These are phyloP conservation scores for Virgularia gustaviana DNA, from an alignment of 92 coral and sea anemone species.

Conservation along the genomic window DNA sequence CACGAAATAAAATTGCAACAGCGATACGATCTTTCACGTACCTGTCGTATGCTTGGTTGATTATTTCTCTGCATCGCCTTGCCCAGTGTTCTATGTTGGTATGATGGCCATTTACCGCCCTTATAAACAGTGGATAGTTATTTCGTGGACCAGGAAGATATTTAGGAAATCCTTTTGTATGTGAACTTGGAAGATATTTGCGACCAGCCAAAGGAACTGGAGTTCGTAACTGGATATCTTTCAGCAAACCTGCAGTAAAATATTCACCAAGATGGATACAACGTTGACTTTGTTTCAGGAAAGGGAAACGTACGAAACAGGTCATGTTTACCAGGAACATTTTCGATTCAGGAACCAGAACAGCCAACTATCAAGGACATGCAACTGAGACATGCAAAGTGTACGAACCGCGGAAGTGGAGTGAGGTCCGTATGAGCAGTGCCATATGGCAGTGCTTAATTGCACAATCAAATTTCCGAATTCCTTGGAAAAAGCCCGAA, in stretches of 20 bases:
- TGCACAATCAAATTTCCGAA: too few species aligned
- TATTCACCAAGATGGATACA: background rate
- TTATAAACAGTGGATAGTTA: constrained; percentile 31
- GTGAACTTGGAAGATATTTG: constrained; percentile 47
- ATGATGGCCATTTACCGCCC: constrained; percentile 21
- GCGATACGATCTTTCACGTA: constrained; percentile 7
- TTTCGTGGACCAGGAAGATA: constrained; percentile 44
- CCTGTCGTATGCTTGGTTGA: constrained; percentile 31
- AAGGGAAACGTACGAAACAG: too few species aligned
- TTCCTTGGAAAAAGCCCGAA: too few species aligned
- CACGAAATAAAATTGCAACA: constrained; percentile 55
- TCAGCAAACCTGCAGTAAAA: background rate
- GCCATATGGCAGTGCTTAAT: too few species aligned
- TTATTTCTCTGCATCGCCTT: constrained; percentile 32
- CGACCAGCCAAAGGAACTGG: constrained; percentile 47
- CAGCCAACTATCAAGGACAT: too few species aligned
- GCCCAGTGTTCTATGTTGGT: constrained; percentile 50
- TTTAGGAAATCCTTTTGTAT: constrained; percentile 51
- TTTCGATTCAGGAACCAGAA: too few species aligned
- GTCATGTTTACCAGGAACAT: too few species aligned
- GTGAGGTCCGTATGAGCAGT: too few species aligned
- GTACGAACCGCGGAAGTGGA: too few species aligned
- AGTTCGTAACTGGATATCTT: background rate
- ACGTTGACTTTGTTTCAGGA: background rate
- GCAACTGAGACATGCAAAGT: too few species aligned